Percentiles rank a stretch among this genome's conserved stretches.
Evolutionary conservation across 2,797 vertebrate genomes (phyloP).

Genomic region (Allobates femoralis): DNA sequence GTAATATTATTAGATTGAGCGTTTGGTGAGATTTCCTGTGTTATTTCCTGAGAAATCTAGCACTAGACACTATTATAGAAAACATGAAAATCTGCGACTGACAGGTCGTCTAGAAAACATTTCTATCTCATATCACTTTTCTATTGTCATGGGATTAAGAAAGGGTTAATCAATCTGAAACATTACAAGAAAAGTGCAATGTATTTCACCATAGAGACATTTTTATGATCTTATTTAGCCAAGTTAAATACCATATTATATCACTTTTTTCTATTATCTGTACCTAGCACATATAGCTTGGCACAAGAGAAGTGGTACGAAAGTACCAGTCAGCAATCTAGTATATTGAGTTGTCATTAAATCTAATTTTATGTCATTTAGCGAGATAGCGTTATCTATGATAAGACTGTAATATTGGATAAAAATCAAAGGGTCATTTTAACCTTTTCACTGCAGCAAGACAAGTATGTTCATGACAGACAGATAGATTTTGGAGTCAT

Average conservation of each 20-base stretch:
- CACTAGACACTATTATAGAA: neutral
- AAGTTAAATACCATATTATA: neutral
- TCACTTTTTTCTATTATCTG: neutral
- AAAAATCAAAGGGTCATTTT: no score
- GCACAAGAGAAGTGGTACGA: neutral
- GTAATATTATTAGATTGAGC: neutral
- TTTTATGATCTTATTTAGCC: slow-evolving; percentile 6
- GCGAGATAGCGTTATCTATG: neutral
- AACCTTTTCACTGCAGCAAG: neutral
- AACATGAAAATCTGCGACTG: neutral
- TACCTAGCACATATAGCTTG: neutral
- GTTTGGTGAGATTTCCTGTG: neutral
- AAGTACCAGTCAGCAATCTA: neutral
- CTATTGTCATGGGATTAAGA: neutral
- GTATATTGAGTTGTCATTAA: slow-evolving; percentile 13
- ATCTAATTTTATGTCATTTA: slow-evolving; percentile 1
- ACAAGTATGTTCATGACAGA: slow-evolving; percentile 2
- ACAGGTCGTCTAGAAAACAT: neutral
- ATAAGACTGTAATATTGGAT: slow-evolving; percentile 19
- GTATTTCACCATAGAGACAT: neutral
- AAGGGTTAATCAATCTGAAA: neutral
- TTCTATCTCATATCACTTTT: neutral
- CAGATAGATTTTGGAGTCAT: slow-evolving; percentile 7
- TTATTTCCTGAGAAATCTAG: neutral
- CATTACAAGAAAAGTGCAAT: neutral